Base-by-base conservation (phyloP, 2,113 vertebrate species). In the Nipponia nippon region DNA sequence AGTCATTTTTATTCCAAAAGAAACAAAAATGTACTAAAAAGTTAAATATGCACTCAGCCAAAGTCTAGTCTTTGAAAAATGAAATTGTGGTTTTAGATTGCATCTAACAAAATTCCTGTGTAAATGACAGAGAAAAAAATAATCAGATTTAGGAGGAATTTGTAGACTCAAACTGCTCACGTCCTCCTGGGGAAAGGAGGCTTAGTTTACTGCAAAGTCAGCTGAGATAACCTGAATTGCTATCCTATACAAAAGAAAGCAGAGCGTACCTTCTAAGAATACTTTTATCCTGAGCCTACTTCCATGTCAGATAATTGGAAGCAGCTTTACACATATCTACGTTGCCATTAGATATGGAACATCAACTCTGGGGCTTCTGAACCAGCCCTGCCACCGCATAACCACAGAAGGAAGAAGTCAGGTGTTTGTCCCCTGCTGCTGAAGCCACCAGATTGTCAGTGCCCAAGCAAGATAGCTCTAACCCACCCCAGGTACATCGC, bases 311-410 rank as follows among this genome's bases (percentile, higher is more conserved):
- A 50, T 19, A 59, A 32, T 50, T 21, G 32, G 8, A 87, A 92
- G 14, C 9, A 52, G 34, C 9, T 53, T 66, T 70, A 30, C 8
- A 4, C 21, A 18, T 16, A 42, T 29, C 11, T 76, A 15, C 8
- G 17, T 1, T 32, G 8, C 13, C 6, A 1, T 58, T 13, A 55
- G 19, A 26, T 26, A 13, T 2, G 8, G 25, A 78, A 25, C 11
- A n/a, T 44, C 29, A 36, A 2, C 13, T 16, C 14, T 63, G 42
- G 13, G 11, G 1, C 15, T 90, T 63, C 38, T 69, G 26, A 76
- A 58, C 10, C 9, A 72, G 10, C 15, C 11, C 2, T 83, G 16
- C 3, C 9, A 40, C 14, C 1, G 0, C 7, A 10, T 8, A 40
- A 70, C 5, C 5, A 30, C 1, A 7, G 19, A 36, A 2, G 17